These are phyloP conservation scores for Octomys mimax DNA, from an alignment of 2,797 vertebrate species.

Conservation along the genomic window DNA sequence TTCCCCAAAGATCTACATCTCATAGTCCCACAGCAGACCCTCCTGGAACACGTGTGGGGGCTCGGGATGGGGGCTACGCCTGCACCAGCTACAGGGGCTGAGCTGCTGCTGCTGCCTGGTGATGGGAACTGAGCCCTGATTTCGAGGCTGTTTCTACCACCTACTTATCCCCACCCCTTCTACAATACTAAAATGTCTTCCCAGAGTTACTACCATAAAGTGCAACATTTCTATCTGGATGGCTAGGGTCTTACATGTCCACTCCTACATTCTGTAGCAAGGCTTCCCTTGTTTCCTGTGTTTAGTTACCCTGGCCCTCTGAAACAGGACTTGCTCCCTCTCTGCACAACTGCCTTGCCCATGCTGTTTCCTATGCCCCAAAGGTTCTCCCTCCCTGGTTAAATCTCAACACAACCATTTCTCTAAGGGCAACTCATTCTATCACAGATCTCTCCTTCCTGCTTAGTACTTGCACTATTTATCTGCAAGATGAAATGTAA, in stretches of 20 bases:
- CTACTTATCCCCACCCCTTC: background rate
- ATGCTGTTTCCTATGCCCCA: background rate
- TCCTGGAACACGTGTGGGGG: background rate
- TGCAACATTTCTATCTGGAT: background rate
- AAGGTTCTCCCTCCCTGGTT: background rate
- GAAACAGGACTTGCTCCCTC: background rate
- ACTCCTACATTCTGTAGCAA: background rate
- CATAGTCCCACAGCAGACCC: background rate
- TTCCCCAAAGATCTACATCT: background rate
- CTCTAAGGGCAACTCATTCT: background rate
- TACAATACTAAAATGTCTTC: background rate
- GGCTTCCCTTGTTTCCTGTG: background rate
- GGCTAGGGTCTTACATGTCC: background rate
- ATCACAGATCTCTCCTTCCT: background rate
- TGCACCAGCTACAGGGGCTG: background rate
- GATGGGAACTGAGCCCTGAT: background rate
- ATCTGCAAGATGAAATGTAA: background rate
- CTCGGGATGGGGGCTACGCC: background rate
- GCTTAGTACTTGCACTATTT: background rate
- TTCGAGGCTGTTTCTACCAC: background rate
- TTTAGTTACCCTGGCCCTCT: background rate
- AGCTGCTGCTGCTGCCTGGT: background rate
- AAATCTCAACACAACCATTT: background rate
- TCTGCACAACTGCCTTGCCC: background rate
- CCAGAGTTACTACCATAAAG: background rate